phyloP scores from a whole-genome alignment of 2,888 invertebrate genomes.

The Geotrupes spiniger region DNA sequence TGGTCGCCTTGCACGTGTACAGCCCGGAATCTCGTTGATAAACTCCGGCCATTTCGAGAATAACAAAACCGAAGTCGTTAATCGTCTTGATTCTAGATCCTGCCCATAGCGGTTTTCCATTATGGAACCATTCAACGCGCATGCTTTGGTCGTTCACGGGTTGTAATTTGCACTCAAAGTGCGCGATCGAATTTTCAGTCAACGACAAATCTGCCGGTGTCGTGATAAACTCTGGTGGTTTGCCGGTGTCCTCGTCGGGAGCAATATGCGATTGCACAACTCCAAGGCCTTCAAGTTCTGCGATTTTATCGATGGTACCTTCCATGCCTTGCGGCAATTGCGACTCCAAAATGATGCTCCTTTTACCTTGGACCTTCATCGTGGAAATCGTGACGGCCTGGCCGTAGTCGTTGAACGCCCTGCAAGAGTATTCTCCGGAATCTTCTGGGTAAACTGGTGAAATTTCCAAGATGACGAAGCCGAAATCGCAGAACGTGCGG shows the following conservation, averaged over 20 bases:
- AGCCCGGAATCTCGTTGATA: slow-evolving; percentile 91
- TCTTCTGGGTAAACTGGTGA: slow-evolving; percentile 97
- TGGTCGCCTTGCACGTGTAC: slow-evolving; percentile 90
- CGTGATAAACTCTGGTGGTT: slow-evolving; percentile 87
- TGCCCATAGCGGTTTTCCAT: slow-evolving; percentile 87
- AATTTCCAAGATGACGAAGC: slow-evolving; percentile 95
- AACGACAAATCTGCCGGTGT: slow-evolving; percentile 81
- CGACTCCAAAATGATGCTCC: slow-evolving; percentile 87
- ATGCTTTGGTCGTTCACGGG: slow-evolving; percentile 91
- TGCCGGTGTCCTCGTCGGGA: slow-evolving; percentile 79
- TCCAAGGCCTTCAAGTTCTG: slow-evolving; percentile 84
- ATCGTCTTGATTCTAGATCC: slow-evolving; percentile 94
- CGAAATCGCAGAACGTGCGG: slow-evolving; percentile 97
- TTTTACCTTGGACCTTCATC: slow-evolving; percentile 88
- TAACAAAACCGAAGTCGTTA: slow-evolving; percentile 96
- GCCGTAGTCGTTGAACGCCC: slow-evolving; percentile 85
- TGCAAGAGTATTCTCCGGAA: slow-evolving; percentile 87
- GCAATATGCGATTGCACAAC: slow-evolving; percentile 63
- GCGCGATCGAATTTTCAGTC: slow-evolving; percentile 83
- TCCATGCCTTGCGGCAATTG: slow-evolving; percentile 93
- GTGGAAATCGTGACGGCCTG: slow-evolving; percentile 87
- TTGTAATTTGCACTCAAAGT: slow-evolving; percentile 86
- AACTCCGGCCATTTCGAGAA: slow-evolving; percentile 91
- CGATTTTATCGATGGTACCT: slow-evolving; percentile 89
- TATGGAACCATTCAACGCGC: slow-evolving; percentile 97